Base-by-base conservation (phyloP, 1,140 invertebrate species). In the Caenorhabditis tropicalis region DNA sequence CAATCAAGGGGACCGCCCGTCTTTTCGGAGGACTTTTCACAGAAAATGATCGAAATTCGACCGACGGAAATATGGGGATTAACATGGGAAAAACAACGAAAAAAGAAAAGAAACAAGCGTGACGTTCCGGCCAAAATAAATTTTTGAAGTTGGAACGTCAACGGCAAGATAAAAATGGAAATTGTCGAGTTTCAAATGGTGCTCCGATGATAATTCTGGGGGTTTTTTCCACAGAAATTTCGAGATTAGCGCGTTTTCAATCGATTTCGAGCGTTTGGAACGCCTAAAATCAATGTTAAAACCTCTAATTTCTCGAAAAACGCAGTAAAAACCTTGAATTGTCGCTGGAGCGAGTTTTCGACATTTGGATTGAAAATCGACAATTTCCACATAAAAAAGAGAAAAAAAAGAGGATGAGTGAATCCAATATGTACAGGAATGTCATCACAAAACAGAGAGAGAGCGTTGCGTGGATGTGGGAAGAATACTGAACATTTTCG, bases 391-490 rank as follows among this genome's bases (percentile, higher is more conserved):
- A 74, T 19, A 74, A 74, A 43, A 43, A 43, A 43, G 16, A 31
- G n/a, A 70, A 24, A 10, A 74, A 39, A 65, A 65, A 5, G 33
- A 46, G 24, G n/a, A n/a, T 46, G 65, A 43, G 21, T n/a, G 43
- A 74, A 74, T 74, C 65, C 65, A 74, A 74, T 74, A 74, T 74
- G 65, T 74, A 74, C 65, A 74, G 65, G 65, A 74, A 74, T 43
- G 43, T 74, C 36, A 74, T 74, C 65, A 74, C 65, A 24, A n/a
- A 27, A n/a, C n/a, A n/a, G 15, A 56, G 24, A 56, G 24, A 56
- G 24, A 21, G 53, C 9, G 24, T 7, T 10, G 53, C 9, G 53
- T 27, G 10, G 10, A 27, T n/a, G 27, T 56, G 19, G 21, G 21
- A 46, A 51, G n/a, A 10, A 19, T 51, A 51, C n/a, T 19, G 15